Percentiles rank a stretch among this genome's conserved stretches.
These are phyloP conservation scores for Deroptyus accipitrinus DNA, from an alignment of 2,113 vertebrate genomes.

Conservation along the genomic window DNA sequence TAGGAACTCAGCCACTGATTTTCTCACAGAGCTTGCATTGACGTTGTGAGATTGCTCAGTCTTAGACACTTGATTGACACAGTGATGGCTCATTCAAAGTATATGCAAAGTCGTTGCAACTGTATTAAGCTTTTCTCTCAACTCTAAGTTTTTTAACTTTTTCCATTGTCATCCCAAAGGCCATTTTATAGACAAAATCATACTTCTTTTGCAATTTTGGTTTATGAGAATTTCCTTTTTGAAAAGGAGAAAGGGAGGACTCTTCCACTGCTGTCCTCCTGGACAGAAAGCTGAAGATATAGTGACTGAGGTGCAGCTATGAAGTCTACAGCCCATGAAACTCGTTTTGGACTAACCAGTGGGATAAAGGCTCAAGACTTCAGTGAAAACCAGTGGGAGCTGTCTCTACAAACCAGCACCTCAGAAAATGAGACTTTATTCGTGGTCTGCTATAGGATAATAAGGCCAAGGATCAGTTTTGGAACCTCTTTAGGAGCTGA, in stretches of 20 bases:
- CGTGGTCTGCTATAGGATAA: not conserved
- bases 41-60: conserved; percentile 62
- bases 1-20: conserved; percentile 69
- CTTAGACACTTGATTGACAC: conserved; percentile 75
- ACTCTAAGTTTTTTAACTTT: conserved; percentile 67
- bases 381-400: not conserved
- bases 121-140: conserved; percentile 62
- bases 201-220: not conserved
- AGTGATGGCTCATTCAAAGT: conserved; percentile 74
- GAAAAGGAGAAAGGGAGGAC: not conserved
- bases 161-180: conserved; percentile 69
- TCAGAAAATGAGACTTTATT: not conserved
- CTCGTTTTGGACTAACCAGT: not conserved
- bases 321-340: not conserved
- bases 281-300: not conserved
- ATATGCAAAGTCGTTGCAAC: conserved; percentile 66
- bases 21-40: conserved; percentile 57
- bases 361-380: not conserved
- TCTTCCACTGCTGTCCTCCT: not conserved
- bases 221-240: conserved; percentile 4
- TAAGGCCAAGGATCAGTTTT: conserved; percentile 29
- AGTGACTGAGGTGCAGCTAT: not conserved
- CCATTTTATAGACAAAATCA: conserved; percentile 55
- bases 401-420: not conserved
- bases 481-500: conserved; percentile 8